Base-by-base conservation (phyloP, 2,797 vertebrate genomes). In the Clarias fuscus region DNA sequence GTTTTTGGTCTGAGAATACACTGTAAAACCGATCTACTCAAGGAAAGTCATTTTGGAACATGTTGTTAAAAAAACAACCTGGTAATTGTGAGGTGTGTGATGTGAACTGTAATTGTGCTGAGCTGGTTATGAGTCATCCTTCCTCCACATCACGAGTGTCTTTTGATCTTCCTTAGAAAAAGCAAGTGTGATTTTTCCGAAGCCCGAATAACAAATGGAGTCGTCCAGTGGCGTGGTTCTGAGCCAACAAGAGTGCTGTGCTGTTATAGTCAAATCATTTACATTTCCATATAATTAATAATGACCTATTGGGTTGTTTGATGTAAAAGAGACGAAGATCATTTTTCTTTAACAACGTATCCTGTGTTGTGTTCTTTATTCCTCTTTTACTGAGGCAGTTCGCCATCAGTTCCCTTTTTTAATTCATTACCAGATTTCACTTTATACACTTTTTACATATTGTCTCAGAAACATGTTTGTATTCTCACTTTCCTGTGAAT, bases 41-140 rank as follows among this genome's bases (percentile, higher is more conserved):
- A 27, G 48, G 20, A 59, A 30, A 62, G 33, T 75, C 15, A 48
- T 27, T 84, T 62, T 13, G n/a, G 8, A 59, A 72, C 82, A 48
- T 43, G 33, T 11, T 61, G 22, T 58, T 33, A 1, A 43, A 61
- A 61, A 61, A 85, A 37, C 7, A 59, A 6, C n/a, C 6, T 72
- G 33, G 15, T 27, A 62, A 65, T 17, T 48, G 37, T 20, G 37
- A 86, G 72, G 17, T 64, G 13, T 24, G 7, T 53, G 78, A 30
- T 24, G 8, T 40, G 33, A 82, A 20, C 30, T 10, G 17, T 43
- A 58, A 77, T 24, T 0, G 27, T 43, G 33, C 61, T 56, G 22
- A 62, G 76, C 53, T 76, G n/a, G 59, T 64, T 81, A 48, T 89
- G 84, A 89, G 27, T 87, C 83, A 87, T 37, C 6, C 18, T 83